phyloP scores from a whole-genome alignment of 2,797 vertebrate species.

The Ctenochaetus hawaiiensis region DNA sequence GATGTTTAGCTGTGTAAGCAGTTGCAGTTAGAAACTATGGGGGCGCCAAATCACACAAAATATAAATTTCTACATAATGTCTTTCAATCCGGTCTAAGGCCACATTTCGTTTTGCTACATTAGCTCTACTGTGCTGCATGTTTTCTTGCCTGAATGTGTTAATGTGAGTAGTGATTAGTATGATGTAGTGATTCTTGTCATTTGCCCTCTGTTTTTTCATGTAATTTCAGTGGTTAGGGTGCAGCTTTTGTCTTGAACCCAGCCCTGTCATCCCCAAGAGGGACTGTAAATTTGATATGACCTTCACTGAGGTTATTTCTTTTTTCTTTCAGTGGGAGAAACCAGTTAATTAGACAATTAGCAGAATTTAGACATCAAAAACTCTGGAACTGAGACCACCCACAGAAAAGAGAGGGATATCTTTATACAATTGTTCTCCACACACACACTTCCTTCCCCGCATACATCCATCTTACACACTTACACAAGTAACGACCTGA shows the following conservation, averaged over 20 bases:
- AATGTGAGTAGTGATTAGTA: too few species aligned
- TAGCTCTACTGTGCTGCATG: background rate
- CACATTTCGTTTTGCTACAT: too few species aligned
- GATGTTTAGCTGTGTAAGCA: too few species aligned
- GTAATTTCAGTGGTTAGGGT: background rate
- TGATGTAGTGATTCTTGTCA: background rate
- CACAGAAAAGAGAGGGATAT: background rate
- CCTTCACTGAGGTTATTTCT: constrained; percentile 1
- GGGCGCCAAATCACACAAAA: too few species aligned
- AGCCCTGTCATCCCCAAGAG: background rate
- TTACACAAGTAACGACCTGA: background rate
- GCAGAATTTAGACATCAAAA: constrained; percentile 35
- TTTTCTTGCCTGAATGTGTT: too few species aligned
- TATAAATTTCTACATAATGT: too few species aligned
- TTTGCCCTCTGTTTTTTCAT: background rate
- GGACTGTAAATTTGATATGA: background rate
- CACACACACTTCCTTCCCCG: constrained; percentile 32
- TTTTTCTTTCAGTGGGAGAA: background rate
- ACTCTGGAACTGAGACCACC: background rate
- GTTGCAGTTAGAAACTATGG: too few species aligned
- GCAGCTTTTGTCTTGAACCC: background rate
- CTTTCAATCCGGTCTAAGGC: too few species aligned
- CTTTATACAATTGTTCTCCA: constrained; percentile 29
- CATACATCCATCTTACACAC: constrained; percentile 7
- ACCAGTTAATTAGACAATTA: constrained; percentile 5